A percentile compares a stretch with the other conserved stretches of the same genome.
phyloP scores from a whole-genome alignment of 2,113 vertebrate species.

The Verasper variegatus region DNA sequence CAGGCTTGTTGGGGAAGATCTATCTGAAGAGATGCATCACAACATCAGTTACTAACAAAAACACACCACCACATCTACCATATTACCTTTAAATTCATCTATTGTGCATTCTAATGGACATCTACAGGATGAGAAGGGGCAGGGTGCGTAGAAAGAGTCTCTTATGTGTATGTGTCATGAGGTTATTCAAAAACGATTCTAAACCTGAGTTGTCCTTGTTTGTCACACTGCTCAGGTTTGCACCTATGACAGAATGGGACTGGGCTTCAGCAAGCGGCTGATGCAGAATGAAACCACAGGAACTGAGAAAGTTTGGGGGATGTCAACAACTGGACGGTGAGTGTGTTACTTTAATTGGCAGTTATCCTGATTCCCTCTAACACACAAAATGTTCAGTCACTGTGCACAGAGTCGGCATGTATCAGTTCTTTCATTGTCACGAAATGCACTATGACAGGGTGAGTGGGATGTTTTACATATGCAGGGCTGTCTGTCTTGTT shows the following conservation, averaged over 20 bases:
- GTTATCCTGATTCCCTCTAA: neutral
- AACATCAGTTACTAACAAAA: conserved; percentile 35
- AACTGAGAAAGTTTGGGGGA: conserved; percentile 82
- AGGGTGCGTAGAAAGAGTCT: neutral
- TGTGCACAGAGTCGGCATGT: neutral
- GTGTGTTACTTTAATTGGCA: neutral
- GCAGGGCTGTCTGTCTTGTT: neutral
- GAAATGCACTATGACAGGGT: neutral
- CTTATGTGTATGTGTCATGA: conserved; percentile 13
- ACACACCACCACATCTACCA: neutral
- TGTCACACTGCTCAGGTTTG: conserved; percentile 78
- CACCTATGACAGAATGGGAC: conserved; percentile 83
- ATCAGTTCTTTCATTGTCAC: neutral
- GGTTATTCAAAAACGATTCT: neutral
- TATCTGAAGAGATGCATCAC: conserved; percentile 38
- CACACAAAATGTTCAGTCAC: neutral
- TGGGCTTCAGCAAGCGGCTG: conserved; percentile 83
- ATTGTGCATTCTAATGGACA: conserved; percentile 25
- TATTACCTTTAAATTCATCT: neutral
- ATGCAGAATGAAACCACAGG: conserved; percentile 82
- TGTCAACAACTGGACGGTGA: conserved; percentile 84
- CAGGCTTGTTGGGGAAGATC: conserved; percentile 45
- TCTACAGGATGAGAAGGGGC: neutral
- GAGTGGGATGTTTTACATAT: neutral
- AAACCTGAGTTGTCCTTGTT: conserved; percentile 2